A percentile compares a stretch with the other conserved stretches of the same genome.
phyloP scores from a whole-genome alignment of 2,888 invertebrate species.

The Chrysina gloriosa region DNA sequence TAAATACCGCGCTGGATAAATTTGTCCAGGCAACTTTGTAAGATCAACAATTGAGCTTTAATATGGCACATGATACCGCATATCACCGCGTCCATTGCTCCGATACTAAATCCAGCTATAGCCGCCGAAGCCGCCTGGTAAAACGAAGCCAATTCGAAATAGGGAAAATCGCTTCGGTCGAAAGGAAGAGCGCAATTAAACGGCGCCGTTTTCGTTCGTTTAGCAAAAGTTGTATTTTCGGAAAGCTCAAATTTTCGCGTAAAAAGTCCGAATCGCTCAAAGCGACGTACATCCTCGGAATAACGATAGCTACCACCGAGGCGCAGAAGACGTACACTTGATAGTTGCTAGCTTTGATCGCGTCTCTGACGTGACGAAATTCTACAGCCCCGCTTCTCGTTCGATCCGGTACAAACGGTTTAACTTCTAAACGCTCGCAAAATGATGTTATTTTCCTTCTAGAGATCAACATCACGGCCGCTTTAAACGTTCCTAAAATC shows the following conservation, averaged over 20 bases:
- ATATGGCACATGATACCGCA: slow-evolving; percentile 45
- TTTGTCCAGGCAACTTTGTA: slow-evolving; percentile 43
- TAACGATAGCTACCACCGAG: slow-evolving; percentile 39
- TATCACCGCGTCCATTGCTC: slow-evolving; percentile 44
- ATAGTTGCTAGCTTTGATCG: slow-evolving; percentile 33
- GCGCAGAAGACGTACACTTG: slow-evolving; percentile 38
- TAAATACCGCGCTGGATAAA: slow-evolving; percentile 37
- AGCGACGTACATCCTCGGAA: slow-evolving; percentile 26
- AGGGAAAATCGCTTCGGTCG: slow-evolving; percentile 37
- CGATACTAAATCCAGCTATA: slow-evolving; percentile 41
- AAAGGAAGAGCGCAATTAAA: slow-evolving; percentile 44
- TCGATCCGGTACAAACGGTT: slow-evolving; percentile 38
- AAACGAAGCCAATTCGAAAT: slow-evolving; percentile 39
- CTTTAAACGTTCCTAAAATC: slow-evolving; percentile 40
- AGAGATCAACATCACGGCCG: slow-evolving; percentile 33
- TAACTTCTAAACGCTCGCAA: slow-evolving; percentile 32
- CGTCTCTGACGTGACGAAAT: slow-evolving; percentile 30
- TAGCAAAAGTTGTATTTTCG: slow-evolving; percentile 4
- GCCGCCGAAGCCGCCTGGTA: slow-evolving; percentile 41
- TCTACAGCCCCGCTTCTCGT: slow-evolving; percentile 41
- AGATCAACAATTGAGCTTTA: slow-evolving; percentile 43
- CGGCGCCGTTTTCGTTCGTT: slow-evolving; percentile 30
- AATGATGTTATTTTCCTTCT: slow-evolving; percentile 36
- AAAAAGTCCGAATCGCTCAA: slow-evolving; percentile 22
- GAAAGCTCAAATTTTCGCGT: slow-evolving; percentile 7